A percentile compares a stretch with the other conserved stretches of the same genome.
Conservation (phyloP, 2,113 vertebrate species). For the Todiramphus saurophagus region DNA sequence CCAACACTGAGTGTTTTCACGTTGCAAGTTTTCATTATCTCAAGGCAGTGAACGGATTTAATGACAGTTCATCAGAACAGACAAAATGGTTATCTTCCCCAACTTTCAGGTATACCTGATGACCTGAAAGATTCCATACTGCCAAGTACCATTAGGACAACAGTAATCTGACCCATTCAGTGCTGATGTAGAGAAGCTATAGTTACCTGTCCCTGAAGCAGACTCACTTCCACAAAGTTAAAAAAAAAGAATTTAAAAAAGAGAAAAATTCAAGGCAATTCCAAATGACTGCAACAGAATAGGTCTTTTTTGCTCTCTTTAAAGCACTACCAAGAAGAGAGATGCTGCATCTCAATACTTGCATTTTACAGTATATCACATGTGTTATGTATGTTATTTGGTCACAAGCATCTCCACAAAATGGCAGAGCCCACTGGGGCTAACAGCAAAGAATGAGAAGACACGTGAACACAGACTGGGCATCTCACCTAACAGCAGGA, state of each 20-base stretch:
- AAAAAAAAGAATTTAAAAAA: not conserved
- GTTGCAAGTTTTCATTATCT: not conserved
- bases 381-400: not conserved
- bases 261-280: not conserved
- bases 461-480: not conserved
- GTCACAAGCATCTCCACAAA: not conserved
- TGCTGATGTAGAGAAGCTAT: not conserved
- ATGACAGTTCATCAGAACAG: no score
- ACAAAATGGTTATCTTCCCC: not conserved
- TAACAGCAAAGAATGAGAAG: not conserved
- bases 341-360: not conserved
- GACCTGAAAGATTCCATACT: not conserved
- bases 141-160: not conserved
- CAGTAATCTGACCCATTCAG: not conserved
- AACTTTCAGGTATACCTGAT: not conserved
- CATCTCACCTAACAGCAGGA: not conserved
- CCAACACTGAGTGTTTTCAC: not conserved
- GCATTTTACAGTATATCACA: not conserved
- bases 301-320: not conserved
- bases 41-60: not conserved
- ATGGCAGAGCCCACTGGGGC: not conserved
- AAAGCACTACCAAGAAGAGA: not conserved
- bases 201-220: not conserved
- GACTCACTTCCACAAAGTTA: not conserved
- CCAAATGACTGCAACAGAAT: not conserved